Evolutionary conservation across 2,797 vertebrate species (phyloP), one percentile per base, ranked within the genome.

Genomic region (Gymnocypris eckloni): DNA sequence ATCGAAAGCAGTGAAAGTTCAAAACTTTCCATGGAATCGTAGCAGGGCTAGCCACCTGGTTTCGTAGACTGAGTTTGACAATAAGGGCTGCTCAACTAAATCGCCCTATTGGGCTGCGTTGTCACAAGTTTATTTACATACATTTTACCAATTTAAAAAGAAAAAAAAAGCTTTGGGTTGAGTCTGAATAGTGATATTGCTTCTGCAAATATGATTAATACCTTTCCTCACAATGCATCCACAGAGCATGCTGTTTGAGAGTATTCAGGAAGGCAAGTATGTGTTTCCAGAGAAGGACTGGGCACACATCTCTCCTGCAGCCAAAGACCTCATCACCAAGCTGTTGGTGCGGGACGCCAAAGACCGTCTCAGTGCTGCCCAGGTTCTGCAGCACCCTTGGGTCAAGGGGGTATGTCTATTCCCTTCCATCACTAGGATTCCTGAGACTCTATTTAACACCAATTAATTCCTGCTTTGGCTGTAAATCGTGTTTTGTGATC

Each of bases 251-350:
- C 94, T 99, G 69, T 99, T 99, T 33, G 97, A 99, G 91, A 98
- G 98, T 89, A 99, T 99, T 91, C 98, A 99, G 94, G 97, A 98
- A 90, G 98, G 97, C 82, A 98, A 98, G 82, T 99, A 99, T 0
- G 97, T 97, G 91, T 99, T 98, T 87, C 98, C 98, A 0, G 98
- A 97, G 88, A 98, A 99, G 91, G 97, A 99, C 91, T 99, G 98
- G 98, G 97, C 97, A 28, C 97, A 97, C 92, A 97, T 99, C 92
- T 99, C 98, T 89, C 94, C 95, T 8, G 97, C 96, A 92, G 98
- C 98, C 96, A 99, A 99, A 97, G 97, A 99, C 87, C 97, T 99
- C 83, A 98, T 99, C 92, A 98, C 98, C 86, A 98, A 96, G 93
- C 96, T 99, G 90, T 96, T 99, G 54, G 97, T 99, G 85, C 96